Conservation (phyloP, 2,797 vertebrate genomes). For the Pachyuromys duprasi region DNA sequence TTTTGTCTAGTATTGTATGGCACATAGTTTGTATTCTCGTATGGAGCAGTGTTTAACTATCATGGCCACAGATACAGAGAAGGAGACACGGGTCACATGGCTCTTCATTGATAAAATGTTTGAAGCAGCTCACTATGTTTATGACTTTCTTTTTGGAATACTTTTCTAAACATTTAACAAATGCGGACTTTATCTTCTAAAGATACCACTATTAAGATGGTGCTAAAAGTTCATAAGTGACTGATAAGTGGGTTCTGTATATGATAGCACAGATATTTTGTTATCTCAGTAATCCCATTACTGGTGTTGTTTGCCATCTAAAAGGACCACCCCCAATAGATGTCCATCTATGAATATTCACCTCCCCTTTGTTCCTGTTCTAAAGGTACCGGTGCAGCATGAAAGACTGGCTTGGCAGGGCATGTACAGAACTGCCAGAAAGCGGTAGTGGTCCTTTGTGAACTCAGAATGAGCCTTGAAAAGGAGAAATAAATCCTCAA, state of each 20-base stretch:
- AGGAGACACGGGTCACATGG: neutral
- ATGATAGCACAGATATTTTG: constrained; percentile 20
- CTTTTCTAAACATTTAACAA: constrained; percentile 50
- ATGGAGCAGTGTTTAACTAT: neutral
- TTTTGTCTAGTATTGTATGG: neutral
- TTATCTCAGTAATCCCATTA: constrained; percentile 7
- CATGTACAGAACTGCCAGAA: neutral
- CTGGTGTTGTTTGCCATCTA: neutral
- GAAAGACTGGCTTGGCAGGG: constrained; percentile 42
- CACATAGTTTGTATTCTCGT: neutral
- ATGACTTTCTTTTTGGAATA: constrained; percentile 28
- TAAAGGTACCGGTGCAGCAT: neutral
- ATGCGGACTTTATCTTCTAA: neutral
- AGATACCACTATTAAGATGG: constrained; percentile 15
- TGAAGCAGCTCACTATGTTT: neutral
- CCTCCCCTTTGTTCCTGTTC: neutral
- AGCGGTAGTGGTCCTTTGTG: constrained; percentile 49
- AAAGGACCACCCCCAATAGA: neutral
- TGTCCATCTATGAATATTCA: neutral
- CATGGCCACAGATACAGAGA: neutral
- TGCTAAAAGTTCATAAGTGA: neutral
- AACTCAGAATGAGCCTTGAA: constrained; percentile 48
- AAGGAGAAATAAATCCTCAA: constrained; percentile 52
- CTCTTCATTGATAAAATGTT: constrained; percentile 16
- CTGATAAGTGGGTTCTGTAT: constrained; percentile 13